Percentiles rank a stretch among this genome's conserved stretches.
These are phyloP conservation scores for Nyctibius grandis DNA, from an alignment of 2,797 vertebrate genomes.

Conservation along the genomic window DNA sequence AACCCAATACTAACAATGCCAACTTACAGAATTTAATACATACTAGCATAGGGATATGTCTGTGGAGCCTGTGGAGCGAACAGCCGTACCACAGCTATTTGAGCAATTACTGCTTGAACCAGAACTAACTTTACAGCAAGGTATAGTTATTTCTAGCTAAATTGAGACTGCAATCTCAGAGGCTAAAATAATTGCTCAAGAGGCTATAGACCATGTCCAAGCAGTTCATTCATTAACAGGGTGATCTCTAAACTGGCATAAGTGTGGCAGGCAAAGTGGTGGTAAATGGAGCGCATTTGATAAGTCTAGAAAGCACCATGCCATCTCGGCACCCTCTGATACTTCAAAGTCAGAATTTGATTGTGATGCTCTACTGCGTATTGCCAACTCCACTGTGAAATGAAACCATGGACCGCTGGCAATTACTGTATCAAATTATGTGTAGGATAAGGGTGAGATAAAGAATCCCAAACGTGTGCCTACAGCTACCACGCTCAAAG, in stretches of 20 bases:
- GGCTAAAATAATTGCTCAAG: conserved; percentile 70
- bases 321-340: background rate
- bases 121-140: conserved; percentile 69
- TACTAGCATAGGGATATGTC: background rate
- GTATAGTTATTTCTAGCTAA: conserved; percentile 65
- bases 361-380: background rate
- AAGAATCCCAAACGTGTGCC: background rate
- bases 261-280: background rate
- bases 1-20: background rate
- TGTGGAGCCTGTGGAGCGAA: conserved; percentile 29
- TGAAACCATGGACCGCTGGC: background rate
- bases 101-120: conserved; percentile 64
- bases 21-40: conserved; percentile 27
- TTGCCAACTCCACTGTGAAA: background rate
- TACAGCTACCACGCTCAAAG: background rate
- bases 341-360: background rate
- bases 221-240: conserved; percentile 47
- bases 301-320: background rate
- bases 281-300: background rate
- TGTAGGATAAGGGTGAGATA: background rate
- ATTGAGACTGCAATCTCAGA: conserved; percentile 63
- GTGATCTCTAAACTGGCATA: conserved; percentile 16
- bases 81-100: conserved; percentile 20
- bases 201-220: conserved; percentile 50
- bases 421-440: background rate